Base-by-base conservation (phyloP, 2,888 invertebrate genomes). In the Cyaniris semiargus region DNA sequence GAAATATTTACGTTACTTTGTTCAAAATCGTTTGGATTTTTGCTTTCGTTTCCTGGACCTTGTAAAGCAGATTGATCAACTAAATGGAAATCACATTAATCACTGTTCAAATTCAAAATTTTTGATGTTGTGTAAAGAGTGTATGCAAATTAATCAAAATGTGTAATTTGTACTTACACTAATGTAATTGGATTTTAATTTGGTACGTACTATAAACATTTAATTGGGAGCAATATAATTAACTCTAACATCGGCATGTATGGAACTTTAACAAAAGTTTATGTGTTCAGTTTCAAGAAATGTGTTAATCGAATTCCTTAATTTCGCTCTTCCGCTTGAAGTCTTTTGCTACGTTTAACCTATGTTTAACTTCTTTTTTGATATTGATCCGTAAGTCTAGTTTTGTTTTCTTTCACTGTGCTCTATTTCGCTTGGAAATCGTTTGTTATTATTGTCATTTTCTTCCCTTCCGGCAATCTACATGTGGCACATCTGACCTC, bases 381-480 rank as follows among this genome's bases (percentile, higher is more conserved):
- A 66, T 74, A 77, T 77, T 78, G 27, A 31, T 56, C 56, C 75
- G 58, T 60, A 74, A 74, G 48, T 18, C 74, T 58, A 21, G 76
- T 76, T 66, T 66, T 3, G 34, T 31, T 66, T 74, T 74, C 13
- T 48, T 74, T 74, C 18, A 74, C 74, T 74, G 53, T 27, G 74
- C 89, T 87, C 84, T 85, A 87, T 85, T 87, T 84, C 83, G 92
- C 92, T 92, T 92, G 85, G 85, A 87, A 85, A 88, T 85, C 84
- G 83, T 90, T 91, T 92, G 88, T 89, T 53, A 86, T 92, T 93
- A 93, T 89, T 88, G 90, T 92, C 87, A 88, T 93, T 93, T 93
- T 94, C 92, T 93, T 94, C 92, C 92, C 93, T 93, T 93, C 93
- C 88, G 92, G 93, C 93, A 89, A 89, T 84, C 90, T 91, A 90